phyloP scores from a whole-genome alignment of 2,797 vertebrate genomes.

The Lateolabrax maculatus region DNA sequence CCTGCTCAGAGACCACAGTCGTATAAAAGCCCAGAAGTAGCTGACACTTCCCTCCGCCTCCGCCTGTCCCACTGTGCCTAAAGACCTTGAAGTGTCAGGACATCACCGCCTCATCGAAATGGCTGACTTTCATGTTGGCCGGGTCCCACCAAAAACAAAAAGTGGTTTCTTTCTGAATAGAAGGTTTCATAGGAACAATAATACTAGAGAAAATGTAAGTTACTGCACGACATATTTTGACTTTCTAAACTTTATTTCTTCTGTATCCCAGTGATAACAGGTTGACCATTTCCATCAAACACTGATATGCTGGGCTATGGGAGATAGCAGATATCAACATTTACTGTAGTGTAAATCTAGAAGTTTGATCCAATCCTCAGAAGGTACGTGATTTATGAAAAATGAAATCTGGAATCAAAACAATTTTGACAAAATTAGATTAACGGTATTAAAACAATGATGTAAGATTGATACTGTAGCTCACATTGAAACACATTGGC shows the following conservation, averaged over 20 bases:
- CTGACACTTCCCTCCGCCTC: slow-evolving; percentile 41
- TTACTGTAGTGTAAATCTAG: not conserved
- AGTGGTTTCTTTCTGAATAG: slow-evolving; percentile 54
- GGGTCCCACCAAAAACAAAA: slow-evolving; percentile 38
- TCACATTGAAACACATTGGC: not conserved
- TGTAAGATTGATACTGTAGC: not conserved
- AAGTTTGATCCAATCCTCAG: not conserved
- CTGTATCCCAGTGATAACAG: not conserved
- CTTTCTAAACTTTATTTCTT: not conserved
- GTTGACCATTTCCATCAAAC: not conserved
- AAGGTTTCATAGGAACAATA: slow-evolving; percentile 42
- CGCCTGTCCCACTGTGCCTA: slow-evolving; percentile 39
- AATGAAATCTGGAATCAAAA: not conserved
- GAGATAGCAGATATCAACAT: not conserved
- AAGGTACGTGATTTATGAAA: not conserved
- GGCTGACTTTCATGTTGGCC: slow-evolving; percentile 45
- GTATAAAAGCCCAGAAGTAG: slow-evolving; percentile 57
- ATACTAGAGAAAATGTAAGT: slow-evolving; percentile 5
- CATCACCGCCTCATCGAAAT: slow-evolving; percentile 48
- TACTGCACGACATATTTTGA: not conserved
- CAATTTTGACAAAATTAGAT: not conserved
- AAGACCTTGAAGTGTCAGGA: slow-evolving; percentile 63
- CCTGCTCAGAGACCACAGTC: slow-evolving; percentile 34
- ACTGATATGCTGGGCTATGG: not conserved
- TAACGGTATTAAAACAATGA: not conserved